Evolutionary conservation across 2,888 invertebrate species (phyloP).

Genomic region (Stegophylla sp.): DNA sequence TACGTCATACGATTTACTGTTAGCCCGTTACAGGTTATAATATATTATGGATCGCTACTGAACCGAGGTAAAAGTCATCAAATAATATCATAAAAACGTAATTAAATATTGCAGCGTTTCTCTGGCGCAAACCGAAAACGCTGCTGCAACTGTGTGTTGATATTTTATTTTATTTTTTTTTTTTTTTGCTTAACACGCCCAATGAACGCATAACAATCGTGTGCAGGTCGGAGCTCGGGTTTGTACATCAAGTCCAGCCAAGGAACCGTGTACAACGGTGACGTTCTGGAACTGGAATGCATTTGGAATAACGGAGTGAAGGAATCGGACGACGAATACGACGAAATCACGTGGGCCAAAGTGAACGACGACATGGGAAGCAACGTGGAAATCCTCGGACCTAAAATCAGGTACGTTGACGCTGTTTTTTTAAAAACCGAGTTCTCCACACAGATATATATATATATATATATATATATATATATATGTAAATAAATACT

Average conservation of each 20-base stretch:
- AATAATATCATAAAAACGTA: no score
- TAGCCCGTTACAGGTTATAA: not conserved
- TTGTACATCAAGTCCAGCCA: conserved; percentile 66
- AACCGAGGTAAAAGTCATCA: conserved; percentile 28
- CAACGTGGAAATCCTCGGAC: conserved; percentile 70
- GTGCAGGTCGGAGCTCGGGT: conserved; percentile 50
- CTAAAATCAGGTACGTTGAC: conserved; percentile 66
- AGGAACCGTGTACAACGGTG: conserved; percentile 69
- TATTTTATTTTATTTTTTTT: no score
- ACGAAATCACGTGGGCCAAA: conserved; percentile 71
- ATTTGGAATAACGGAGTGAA: conserved; percentile 68
- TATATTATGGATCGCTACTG: not conserved
- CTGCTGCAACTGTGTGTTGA: not conserved
- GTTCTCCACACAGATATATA: no score
- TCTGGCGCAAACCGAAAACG: not conserved
- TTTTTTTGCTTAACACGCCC: no score
- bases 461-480: no score
- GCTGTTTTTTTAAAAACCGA: no score
- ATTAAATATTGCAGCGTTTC: no score
- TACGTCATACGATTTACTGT: not conserved
- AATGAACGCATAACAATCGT: no score
- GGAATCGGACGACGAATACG: conserved; percentile 63
- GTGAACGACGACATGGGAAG: conserved; percentile 68
- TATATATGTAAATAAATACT: no score
- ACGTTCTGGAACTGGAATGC: conserved; percentile 72